Base-by-base conservation (phyloP, 1,140 invertebrate species). In the Drosophila sturtevanti region DNA sequence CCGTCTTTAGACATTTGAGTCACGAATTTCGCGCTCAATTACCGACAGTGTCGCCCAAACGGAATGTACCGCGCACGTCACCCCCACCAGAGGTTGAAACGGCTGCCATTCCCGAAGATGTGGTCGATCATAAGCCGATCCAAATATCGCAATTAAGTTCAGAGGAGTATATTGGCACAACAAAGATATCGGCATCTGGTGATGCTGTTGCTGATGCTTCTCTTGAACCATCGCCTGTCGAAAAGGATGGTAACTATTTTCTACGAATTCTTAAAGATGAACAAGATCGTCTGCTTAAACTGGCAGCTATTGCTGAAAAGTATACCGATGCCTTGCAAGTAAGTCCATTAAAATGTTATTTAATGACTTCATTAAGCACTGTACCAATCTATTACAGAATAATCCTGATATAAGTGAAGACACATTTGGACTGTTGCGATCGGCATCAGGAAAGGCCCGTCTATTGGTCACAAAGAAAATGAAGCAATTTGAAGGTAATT, bases 401-500 rank as follows among this genome's bases (percentile, higher is more conserved):
- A 89, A 91, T 72, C 77, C 81, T 18, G 93, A 93, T 58, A 91
- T 96, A 6, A 94, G 94, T 7, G 97, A 97, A 85, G 96, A 98
- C 84, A 94, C 95, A 1, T 93, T 95, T 69, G 98, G 98, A 0
- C 95, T 96, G 82, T 93, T 99, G 38, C 93, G 97, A 54, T 96
- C 98, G 9, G 97, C 97, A 12, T 95, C 97, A 21, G 98, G 98
- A 14, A 98, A 99, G 93, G 97, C 97, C 6, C 94, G 96, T 68
- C 93, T 99, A 54, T 92, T 99, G 55, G 95, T 97, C 10, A 95
- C 95, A 12, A 96, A 99, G 92, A 99, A 99, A 91, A 98, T 98
- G 94, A 96, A 97, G 91, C 98, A 99, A 92, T 99, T 99, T 92
- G 95, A 96, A 93, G 97, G 96, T 94, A 69, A 68, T 51, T 62